Evolutionary conservation across 53 echinoderm and acorn worm species (phyloP), one percentile per base, ranked within the genome.

Genomic region (Luidia sarsii): DNA sequence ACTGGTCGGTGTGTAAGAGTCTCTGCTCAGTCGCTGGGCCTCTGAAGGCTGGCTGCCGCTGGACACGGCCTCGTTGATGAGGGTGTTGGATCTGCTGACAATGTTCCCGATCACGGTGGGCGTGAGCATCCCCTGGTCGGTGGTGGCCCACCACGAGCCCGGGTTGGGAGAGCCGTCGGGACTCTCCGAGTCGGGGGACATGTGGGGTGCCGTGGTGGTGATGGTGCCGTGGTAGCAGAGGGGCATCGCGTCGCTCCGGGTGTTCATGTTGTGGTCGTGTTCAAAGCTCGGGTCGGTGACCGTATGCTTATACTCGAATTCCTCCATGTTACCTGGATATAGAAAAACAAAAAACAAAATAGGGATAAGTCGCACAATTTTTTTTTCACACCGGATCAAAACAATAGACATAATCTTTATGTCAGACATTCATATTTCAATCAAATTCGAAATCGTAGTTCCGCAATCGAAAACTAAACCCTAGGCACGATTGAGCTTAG

Each of bases 231-330:
- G 86, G 67, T 86, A 86, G 41, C 77, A 75, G 3, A 86, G 86
- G 33, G 86, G 75, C 67, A 80, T 80, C 9, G 87, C 62, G 3
- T 71, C 75, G n/a, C 72, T 65, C 10, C 81, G 89, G 77, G 50
- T 87, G 83, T 95, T 95, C 95, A 95, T 92, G 88, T 95, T 95
- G 80, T 95, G 95, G 60, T 95, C 92, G 27, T 87, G 83, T 31
- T 92, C 92, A 48, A 65, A 95, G 21, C 88, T 92, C 16, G 87
- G 87, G 70, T 92, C 89, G 18, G 85, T 82, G 28, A 92, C 87
- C 71, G 92, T 90, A 23, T 92, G 95, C 73, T 95, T 95, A 90
- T 87, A 95, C 62, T 95, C 95, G 48, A 88, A 94, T 33, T 89
- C 89, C 36, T 94, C 90, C 90, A 94, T 94, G 34, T 80, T 87